A percentile compares a stretch with the other conserved stretches of the same genome.
Evolutionary conservation across 2,113 vertebrate genomes (phyloP).

Genomic region (Sorex fumeus): DNA sequence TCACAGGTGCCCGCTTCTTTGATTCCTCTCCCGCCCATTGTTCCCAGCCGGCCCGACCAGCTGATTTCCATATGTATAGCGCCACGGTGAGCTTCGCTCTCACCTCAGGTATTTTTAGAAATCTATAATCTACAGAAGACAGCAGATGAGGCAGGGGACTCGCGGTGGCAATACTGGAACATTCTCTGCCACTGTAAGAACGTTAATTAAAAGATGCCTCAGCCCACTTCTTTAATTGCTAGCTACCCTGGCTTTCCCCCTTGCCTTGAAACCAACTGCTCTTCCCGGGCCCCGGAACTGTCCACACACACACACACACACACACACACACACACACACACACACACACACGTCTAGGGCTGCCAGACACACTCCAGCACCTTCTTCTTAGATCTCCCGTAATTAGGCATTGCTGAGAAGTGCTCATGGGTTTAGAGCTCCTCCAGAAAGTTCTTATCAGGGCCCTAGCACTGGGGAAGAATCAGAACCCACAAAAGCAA

Average conservation of each 20-base stretch:
- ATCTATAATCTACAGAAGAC: constrained; percentile 50
- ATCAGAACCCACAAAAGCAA: constrained; percentile 10
- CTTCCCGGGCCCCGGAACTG: neutral
- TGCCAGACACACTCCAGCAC: constrained; percentile 73
- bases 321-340: neutral
- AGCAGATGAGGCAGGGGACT: constrained; percentile 32
- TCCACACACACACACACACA: neutral
- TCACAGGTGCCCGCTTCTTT: constrained; percentile 60
- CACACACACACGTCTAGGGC: constrained; percentile 31
- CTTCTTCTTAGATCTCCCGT: constrained; percentile 49
- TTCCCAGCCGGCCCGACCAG: constrained; percentile 69
- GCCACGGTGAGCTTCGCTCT: constrained; percentile 36
- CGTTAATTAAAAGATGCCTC: constrained; percentile 65
- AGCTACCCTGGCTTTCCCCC: neutral
- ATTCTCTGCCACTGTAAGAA: constrained; percentile 45
- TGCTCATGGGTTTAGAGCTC: constrained; percentile 67
- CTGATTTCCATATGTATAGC: constrained; percentile 80
- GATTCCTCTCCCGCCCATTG: constrained; percentile 66
- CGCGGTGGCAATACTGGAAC: neutral
- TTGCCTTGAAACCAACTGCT: neutral
- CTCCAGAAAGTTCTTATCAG: constrained; percentile 78
- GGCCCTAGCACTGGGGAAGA: constrained; percentile 71
- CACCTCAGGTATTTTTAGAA: constrained; percentile 80
- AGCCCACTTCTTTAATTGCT: constrained; percentile 58
- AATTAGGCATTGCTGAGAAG: constrained; percentile 52